Evolutionary conservation across 1,140 invertebrate genomes (phyloP), one percentile per base, ranked within the genome.

Genomic region (Solenopsis fugax): DNA sequence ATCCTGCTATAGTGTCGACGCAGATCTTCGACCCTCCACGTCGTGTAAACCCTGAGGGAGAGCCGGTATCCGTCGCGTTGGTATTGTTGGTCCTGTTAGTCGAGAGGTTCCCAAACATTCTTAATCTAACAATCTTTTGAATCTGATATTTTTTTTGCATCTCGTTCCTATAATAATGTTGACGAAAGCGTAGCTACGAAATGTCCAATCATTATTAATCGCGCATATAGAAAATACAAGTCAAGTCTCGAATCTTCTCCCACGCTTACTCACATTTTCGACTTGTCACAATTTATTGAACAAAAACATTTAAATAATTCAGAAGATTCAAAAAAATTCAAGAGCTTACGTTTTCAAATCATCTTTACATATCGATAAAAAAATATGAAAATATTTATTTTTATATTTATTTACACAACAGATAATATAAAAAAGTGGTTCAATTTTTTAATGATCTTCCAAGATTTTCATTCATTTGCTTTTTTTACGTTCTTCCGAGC

Each of bases 21-120:
- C 45, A 16, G 37, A 88, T 37, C 29, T 56, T 84, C 72, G 62
- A 77, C 60, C 29, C 56, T 21, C 62, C 37, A 29, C 62, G 62
- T 65, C 34, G 29, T 77, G 37, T 16, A 69, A 71, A 87, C 60
- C 80, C 69, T 87, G 73, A 85, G 65, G 69, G 18, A 87, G 50
- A 65, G 65, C 86, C 45, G 52, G n/a, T 24, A 78, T 89, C 85
- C 54, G 60, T 60, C 50, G 21, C 50, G 21, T 76, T 69, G 41
- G 52, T 85, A 24, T 64, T 65, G 75, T 73, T 76, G 90, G 89
- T 90, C 75, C 64, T 87, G 85, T 71, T 62, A 85, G 37, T 72
- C 54, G 29, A 82, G 80, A 84, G 69, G 69, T 84, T 73, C 65
- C 69, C 80, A 73, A 75, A 75, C 18, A 34, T 60, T 50, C 34